Percentiles rank a stretch among this genome's conserved stretches.
These are phyloP conservation scores for Atlantisia rogersi DNA, from an alignment of 2,113 vertebrate species.

Conservation along the genomic window DNA sequence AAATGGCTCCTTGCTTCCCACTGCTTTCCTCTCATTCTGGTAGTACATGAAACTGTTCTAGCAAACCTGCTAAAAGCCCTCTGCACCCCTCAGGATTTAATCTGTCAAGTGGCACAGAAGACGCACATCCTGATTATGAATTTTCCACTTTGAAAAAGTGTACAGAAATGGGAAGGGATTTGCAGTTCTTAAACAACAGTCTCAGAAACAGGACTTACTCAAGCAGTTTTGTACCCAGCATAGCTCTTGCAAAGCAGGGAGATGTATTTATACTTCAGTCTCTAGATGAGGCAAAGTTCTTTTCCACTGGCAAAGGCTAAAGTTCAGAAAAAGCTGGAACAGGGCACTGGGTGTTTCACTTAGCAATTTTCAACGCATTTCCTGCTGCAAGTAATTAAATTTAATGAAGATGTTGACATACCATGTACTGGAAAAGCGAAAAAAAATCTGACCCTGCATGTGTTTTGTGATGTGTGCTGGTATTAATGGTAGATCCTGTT, in stretches of 20 bases:
- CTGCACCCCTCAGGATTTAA: not conserved
- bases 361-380: not conserved
- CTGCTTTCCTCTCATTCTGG: not conserved
- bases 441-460: conserved; percentile 3
- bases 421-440: not conserved
- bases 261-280: conserved; percentile 16
- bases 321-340: conserved; percentile 19
- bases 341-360: not conserved
- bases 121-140: not conserved
- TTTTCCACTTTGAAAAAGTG: not conserved
- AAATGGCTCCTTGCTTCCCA: not conserved
- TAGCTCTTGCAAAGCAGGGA: not conserved
- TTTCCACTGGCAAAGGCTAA: conserved; percentile 27
- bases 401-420: conserved; percentile 5
- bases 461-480: not conserved
- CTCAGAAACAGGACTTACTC: not conserved
- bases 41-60: not conserved
- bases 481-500: conserved; percentile 14
- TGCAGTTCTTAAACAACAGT: not conserved
- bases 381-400: conserved; percentile 28
- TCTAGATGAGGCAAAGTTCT: conserved; percentile 10
- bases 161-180: not conserved
- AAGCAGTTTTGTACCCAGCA: not conserved
- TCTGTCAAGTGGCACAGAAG: not conserved
- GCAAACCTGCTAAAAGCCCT: not conserved